Evolutionary conservation across 2,113 vertebrate genomes (phyloP), one percentile per base, ranked within the genome.

Genomic region (Nothocercus julius): DNA sequence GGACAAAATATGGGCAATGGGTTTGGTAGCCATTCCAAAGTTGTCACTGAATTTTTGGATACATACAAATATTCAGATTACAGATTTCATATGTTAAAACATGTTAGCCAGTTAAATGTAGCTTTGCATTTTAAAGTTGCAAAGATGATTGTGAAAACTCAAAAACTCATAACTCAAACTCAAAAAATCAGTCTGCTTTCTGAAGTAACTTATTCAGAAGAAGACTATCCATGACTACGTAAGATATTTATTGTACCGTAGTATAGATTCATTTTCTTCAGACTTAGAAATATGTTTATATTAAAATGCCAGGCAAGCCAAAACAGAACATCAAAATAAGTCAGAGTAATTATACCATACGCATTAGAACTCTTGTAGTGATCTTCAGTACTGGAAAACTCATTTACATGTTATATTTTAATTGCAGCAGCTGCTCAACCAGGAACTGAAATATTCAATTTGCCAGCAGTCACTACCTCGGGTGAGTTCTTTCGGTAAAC

Each of bases 391-490:
- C 47, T 83, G 47, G 61, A 90, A 93, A 89, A 7, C 61, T 87
- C 72, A 97, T 15, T 85, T 22, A 77, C 92, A 51, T 92, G 7
- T 85, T 93, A 89, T 58, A 44, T 82, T 97, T 96, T 86, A 93
- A 89, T 97, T 98, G 49, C 97, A 99, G 99, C 99, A 96, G 98
- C 98, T 63, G 99, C 99, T 90, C 99, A 99, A 95, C 99, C 99
- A 79, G 99, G 99, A 96, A 99, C 99, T 69, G 99, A 99, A 97
- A 99, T 99, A 96, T 99, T 99, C 96, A 99, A 99, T 96, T 94
- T 99, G 97, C 99, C 99, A 83, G 99, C 99, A 87, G 99, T 99
- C 92, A 99, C 99, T 92, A 98, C 98, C 85, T 99, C 99, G 97
- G 98, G 99, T 99, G 96, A 98, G 97, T 53, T 73, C 28, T 79